These are phyloP conservation scores for Pocillopora grandis DNA, from an alignment of 92 coral and sea anemone genomes.

Conservation along the genomic window DNA sequence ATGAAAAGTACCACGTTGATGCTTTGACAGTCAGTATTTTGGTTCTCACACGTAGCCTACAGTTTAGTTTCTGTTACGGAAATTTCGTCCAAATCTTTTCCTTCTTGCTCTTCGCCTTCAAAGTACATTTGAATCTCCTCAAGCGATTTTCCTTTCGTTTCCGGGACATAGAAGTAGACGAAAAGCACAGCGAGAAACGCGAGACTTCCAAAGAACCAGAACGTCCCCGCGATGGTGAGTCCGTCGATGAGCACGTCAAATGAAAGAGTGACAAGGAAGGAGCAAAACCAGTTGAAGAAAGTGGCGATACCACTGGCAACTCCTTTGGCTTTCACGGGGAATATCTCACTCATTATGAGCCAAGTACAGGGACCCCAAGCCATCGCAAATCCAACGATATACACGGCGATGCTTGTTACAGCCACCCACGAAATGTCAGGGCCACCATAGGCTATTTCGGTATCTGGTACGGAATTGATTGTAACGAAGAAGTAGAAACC, in stretches of 20 bases:
- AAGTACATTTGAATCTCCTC: conserved; percentile 83
- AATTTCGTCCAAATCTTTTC: not conserved
- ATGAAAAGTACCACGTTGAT: no score
- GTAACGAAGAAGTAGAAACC: conserved; percentile 64
- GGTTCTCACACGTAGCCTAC: not conserved
- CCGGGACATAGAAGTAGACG: conserved; percentile 78
- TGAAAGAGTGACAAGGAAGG: conserved; percentile 69
- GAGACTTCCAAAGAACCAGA: conserved; percentile 80
- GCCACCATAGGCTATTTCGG: not conserved
- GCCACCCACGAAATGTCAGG: conserved; percentile 71
- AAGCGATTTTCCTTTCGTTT: conserved; percentile 87
- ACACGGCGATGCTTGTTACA: conserved; percentile 69
- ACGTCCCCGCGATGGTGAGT: conserved; percentile 72
- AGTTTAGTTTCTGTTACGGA: conserved; percentile 38
- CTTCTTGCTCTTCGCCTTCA: conserved; percentile 47
- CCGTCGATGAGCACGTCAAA: conserved; percentile 48
- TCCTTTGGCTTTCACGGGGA: conserved; percentile 90
- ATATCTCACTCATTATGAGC: conserved; percentile 94
- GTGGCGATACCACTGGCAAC: conserved; percentile 87
- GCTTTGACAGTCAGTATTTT: no score
- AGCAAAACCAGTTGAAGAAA: conserved; percentile 84
- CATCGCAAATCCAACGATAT: conserved; percentile 82
- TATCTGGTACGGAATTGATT: conserved; percentile 14
- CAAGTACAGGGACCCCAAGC: conserved; percentile 99
- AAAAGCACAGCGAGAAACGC: conserved; percentile 64